These are phyloP conservation scores for Electrophaes corylata DNA, from an alignment of 2,888 invertebrate genomes.

Conservation along the genomic window DNA sequence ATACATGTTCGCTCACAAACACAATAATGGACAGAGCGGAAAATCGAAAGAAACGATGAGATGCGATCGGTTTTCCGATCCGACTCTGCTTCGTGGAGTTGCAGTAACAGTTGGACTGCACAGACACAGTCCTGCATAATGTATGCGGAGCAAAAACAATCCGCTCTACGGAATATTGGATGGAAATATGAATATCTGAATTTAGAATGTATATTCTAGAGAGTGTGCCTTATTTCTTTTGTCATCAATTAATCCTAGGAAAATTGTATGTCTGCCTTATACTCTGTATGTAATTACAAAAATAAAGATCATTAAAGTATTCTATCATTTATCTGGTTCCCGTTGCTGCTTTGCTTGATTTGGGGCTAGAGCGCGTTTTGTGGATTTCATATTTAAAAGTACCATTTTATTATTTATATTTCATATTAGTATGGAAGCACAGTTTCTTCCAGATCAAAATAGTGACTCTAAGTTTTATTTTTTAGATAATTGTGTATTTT, in stretches of 20 bases:
- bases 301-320: too few relatives aligned
- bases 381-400: too few relatives aligned
- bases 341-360: too few relatives aligned
- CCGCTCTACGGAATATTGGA: constrained; percentile 43
- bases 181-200: constrained; percentile 49
- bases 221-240: constrained; percentile 7
- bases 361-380: too few relatives aligned
- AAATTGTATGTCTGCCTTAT: too few relatives aligned
- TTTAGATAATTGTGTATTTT: background rate
- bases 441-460: too few relatives aligned
- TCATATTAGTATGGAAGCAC: too few relatives aligned
- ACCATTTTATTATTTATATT: too few relatives aligned
- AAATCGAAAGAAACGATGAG: constrained; percentile 74
- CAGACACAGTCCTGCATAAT: constrained; percentile 60
- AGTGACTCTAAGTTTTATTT: background rate
- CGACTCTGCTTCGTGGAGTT: constrained; percentile 54
- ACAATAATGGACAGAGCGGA: constrained; percentile 76
- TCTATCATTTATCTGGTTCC: too few relatives aligned
- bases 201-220: constrained; percentile 24
- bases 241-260: background rate
- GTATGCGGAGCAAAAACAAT: constrained; percentile 52
- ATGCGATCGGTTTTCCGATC: constrained; percentile 70
- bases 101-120: constrained; percentile 41
- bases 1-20: constrained; percentile 75
- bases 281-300: too few relatives aligned